A percentile compares a stretch with the other conserved stretches of the same genome.
Evolutionary conservation across 1,140 invertebrate species (phyloP).

Genomic region (Amyelois transitella): DNA sequence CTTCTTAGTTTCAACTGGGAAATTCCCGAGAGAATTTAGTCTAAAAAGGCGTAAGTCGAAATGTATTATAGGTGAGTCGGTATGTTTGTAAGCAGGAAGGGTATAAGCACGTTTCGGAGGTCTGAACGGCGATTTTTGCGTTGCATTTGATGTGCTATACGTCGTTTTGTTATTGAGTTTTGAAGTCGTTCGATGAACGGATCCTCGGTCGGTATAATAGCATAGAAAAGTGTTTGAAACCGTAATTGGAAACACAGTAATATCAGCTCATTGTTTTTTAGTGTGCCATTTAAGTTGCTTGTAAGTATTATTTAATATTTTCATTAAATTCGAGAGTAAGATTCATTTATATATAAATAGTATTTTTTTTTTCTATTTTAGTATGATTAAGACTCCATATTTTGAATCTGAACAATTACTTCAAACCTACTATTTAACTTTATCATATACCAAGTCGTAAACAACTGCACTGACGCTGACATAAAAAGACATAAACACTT

Average conservation of each 20-base stretch:
- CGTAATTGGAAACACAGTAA: neutral
- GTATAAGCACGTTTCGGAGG: slow-evolving; percentile 17
- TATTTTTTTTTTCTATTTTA: too few relatives aligned
- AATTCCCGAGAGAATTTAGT: slow-evolving; percentile 24
- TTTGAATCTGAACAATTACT: too few relatives aligned
- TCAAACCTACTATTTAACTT: too few relatives aligned
- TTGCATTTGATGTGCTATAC: slow-evolving; percentile 20
- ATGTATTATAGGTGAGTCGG: slow-evolving; percentile 22
- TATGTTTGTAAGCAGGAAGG: slow-evolving; percentile 17
- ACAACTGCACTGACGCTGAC: too few relatives aligned
- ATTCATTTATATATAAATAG: too few relatives aligned
- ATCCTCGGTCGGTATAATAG: slow-evolving; percentile 58
- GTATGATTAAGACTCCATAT: too few relatives aligned
- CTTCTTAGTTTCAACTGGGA: slow-evolving; percentile 31
- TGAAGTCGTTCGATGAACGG: slow-evolving; percentile 59
- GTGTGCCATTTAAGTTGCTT: too few relatives aligned
- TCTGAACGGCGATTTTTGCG: slow-evolving; percentile 23
- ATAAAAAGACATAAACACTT: too few relatives aligned
- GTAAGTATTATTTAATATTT: neutral
- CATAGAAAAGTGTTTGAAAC: slow-evolving; percentile 36
- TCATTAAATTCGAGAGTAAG: too few relatives aligned
- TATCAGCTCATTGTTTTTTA: neutral
- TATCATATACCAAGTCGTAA: too few relatives aligned
- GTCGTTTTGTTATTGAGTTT: slow-evolving; percentile 31
- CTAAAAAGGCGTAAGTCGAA: slow-evolving; percentile 29